Evolutionary conservation across 1,140 invertebrate genomes (phyloP).

Genomic region (Eueides isabella): DNA sequence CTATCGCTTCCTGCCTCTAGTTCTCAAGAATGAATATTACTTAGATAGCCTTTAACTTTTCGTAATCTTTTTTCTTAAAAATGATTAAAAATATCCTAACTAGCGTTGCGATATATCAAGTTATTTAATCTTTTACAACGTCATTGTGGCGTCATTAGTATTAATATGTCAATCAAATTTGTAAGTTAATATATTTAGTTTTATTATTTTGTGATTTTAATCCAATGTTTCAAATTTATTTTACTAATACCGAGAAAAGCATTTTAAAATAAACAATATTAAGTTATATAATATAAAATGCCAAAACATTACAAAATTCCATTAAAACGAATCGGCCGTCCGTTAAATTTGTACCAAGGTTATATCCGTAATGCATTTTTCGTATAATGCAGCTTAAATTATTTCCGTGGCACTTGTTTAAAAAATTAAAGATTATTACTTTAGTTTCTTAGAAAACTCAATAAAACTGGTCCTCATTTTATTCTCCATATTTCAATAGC

Average conservation of each 20-base stretch:
- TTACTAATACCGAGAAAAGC: no score
- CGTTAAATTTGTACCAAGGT: neutral
- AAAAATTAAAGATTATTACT: neutral
- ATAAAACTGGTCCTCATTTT: no score
- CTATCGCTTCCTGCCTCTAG: no score
- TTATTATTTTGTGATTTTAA: no score
- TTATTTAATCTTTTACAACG: neutral
- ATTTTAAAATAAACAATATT: neutral
- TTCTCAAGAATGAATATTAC: neutral
- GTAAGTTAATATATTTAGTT: no score
- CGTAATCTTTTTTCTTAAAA: slow-evolving; percentile 1
- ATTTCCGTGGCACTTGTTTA: neutral
- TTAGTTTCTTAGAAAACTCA: no score
- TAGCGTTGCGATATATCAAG: neutral
- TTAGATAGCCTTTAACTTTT: neutral
- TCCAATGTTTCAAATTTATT: no score
- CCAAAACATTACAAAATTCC: neutral
- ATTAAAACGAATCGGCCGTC: neutral
- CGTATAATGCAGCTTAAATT: neutral
- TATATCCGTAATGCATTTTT: neutral
- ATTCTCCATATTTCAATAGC: no score
- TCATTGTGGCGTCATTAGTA: neutral
- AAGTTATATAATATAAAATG: neutral
- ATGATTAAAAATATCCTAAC: neutral
- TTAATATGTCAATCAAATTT: neutral